Base-by-base conservation (phyloP, 64 coral and sea anemone species). In the Cladopsammia gracilis region DNA sequence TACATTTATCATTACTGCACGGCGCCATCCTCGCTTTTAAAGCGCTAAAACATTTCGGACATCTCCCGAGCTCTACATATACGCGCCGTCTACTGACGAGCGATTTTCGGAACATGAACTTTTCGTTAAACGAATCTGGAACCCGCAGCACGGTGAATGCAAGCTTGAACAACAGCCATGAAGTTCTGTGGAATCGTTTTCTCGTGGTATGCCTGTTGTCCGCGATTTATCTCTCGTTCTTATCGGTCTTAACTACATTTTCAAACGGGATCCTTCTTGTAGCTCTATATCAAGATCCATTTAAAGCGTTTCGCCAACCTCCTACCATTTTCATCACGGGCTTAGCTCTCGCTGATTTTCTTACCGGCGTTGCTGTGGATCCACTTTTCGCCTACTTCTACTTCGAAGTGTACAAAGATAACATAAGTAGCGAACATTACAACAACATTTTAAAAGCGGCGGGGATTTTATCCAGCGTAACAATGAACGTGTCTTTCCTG, bases 401-500 rank as follows among this genome's bases (percentile, higher is more conserved):
- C 67, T 84, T 96, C 24, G 46, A 34, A 47, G 78, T 93, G 10
- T 93, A 69, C 24, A 78, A 62, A 10, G 44, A 76, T 18, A 25
- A 64, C 7, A 83, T 82, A 4, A 89, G 46, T 50, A 23, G 4
- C 4, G 50, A 61, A 23, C 50, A 54, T 13, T 93, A 96, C 77
- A 74, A 89, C 50, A 14, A 12, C 10, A 52, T 88, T 58, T 34
- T 84, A 58, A 68, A 83, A 77, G 85, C 46, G 7, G 95, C 90
- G 6, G 76, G 74, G 44, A 47, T 96, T 69, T 48, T 96, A 23
- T 96, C 95, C 20, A 62, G 83, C 9, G 64, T 96, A 54, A 93
- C 90, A 20, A 96, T 93, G 95, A 96, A 96, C n/a, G 68, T 96
- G 72, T 96, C 95, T 14, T 89, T 92, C 56, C 70, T 96, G 20